Conservation (phyloP, 2,113 vertebrate genomes). For the Mionectes macconnelli region DNA sequence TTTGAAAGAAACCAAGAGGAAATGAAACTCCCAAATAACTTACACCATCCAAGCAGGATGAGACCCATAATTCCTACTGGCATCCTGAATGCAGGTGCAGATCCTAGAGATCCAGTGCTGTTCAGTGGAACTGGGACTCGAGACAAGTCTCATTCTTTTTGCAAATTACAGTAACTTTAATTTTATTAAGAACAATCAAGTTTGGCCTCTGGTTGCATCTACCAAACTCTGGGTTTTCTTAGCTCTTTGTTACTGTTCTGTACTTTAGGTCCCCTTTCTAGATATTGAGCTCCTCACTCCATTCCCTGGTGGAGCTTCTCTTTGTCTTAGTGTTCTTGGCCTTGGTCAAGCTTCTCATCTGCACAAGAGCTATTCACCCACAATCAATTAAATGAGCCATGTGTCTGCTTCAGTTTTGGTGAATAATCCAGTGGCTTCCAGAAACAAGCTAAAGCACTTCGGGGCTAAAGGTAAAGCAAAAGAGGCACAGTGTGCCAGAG, state of each 20-base stretch:
- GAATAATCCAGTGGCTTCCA: neutral
- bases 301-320: neutral
- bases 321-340: neutral
- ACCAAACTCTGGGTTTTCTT: neutral
- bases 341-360: neutral
- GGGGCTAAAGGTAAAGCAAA: neutral
- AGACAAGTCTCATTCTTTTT: neutral
- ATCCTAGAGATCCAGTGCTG: neutral
- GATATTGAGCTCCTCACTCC: neutral
- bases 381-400: neutral
- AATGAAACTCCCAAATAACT: neutral
- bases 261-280: neutral
- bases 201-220: neutral
- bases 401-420: neutral
- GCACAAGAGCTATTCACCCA: neutral
- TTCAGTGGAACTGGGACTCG: neutral
- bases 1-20: neutral
- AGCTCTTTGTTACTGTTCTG: neutral
- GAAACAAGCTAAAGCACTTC: neutral
- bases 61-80: neutral
- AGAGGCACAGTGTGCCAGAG: neutral
- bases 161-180: neutral
- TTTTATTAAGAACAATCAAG: neutral
- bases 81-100: neutral
- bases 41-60: neutral